Evolutionary conservation across 2,888 invertebrate species (phyloP).

Genomic region (Perdita meconis): DNA sequence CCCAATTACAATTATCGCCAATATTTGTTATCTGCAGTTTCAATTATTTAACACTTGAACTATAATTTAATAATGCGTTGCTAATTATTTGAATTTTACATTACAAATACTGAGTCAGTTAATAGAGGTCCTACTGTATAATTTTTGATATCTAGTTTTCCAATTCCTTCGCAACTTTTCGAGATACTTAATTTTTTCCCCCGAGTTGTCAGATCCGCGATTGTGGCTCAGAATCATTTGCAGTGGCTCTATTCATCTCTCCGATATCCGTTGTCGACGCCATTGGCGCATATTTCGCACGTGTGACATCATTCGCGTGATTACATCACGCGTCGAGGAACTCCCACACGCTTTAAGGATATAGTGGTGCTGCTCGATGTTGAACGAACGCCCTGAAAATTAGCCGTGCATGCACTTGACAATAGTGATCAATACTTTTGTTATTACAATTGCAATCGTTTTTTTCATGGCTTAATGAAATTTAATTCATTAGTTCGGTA

Average conservation of each 20-base stretch:
- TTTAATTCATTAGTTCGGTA: too few species aligned
- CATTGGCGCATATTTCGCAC: conserved; percentile 72
- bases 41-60: too few species aligned
- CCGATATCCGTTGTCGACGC: conserved; percentile 33
- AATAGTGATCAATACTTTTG: conserved; percentile 15
- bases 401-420: conserved; percentile 27
- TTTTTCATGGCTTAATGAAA: too few species aligned
- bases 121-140: too few species aligned
- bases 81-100: too few species aligned
- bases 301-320: conserved; percentile 80
- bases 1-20: too few species aligned
- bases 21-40: too few species aligned
- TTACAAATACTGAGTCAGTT: too few species aligned
- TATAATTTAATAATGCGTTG: too few species aligned
- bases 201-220: not conserved
- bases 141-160: too few species aligned
- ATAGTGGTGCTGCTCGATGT: conserved; percentile 46
- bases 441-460: conserved; percentile 2
- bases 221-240: not conserved
- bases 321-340: conserved; percentile 70
- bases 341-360: conserved; percentile 56
- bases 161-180: too few species aligned
- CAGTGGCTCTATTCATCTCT: not conserved
- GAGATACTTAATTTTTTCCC: not conserved
- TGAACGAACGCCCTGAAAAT: conserved; percentile 35